These are phyloP conservation scores for Amphipoea lucens DNA, from an alignment of 2,888 invertebrate species.

Conservation along the genomic window DNA sequence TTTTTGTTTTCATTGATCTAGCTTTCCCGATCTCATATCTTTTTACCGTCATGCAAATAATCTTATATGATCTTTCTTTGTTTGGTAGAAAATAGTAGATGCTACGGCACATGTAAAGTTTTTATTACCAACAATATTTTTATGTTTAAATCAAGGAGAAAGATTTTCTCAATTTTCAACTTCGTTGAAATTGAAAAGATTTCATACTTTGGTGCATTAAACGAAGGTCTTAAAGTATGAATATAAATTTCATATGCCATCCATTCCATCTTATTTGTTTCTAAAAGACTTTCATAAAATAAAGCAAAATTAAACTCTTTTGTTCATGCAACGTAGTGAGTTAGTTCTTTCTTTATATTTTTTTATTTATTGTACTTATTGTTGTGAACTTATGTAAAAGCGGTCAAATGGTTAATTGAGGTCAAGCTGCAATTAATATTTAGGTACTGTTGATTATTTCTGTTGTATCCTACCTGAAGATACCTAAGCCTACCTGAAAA, in stretches of 20 bases:
- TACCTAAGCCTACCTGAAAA: not conserved
- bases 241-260: slow-evolving; percentile 33
- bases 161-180: slow-evolving; percentile 7
- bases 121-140: slow-evolving; percentile 28
- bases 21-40: not conserved
- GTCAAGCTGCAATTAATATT: not conserved
- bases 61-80: not conserved
- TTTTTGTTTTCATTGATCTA: not conserved
- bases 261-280: slow-evolving; percentile 12
- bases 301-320: not conserved
- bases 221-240: slow-evolving; percentile 5
- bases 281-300: not conserved
- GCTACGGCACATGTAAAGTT: not conserved
- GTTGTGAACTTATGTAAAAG: not conserved
- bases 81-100: not conserved
- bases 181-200: not conserved
- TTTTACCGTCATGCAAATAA: not conserved
- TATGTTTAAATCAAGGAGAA: not conserved
- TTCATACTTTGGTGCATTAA: slow-evolving; percentile 3
- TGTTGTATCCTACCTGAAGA: not conserved
- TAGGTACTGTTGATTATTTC: not conserved
- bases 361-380: not conserved
- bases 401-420: not conserved
- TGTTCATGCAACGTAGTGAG: not conserved
- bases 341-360: not conserved